Evolutionary conservation across 1,140 invertebrate genomes (phyloP).

Genomic region (Hypothenemus hampei): DNA sequence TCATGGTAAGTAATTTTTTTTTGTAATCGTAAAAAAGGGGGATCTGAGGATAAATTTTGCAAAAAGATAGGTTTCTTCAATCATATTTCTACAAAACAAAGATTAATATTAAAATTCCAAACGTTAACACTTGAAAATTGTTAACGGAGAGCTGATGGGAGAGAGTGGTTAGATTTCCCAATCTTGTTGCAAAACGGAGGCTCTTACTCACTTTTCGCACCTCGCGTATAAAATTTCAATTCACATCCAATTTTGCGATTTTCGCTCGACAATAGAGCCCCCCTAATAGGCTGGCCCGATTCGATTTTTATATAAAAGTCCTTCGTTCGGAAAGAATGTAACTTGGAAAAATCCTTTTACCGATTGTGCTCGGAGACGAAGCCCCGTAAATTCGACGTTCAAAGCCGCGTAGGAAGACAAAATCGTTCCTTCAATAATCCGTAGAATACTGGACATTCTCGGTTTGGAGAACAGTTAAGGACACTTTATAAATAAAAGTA

Average conservation of each 20-base stretch:
- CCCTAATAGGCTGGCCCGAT: slow-evolving; percentile 21
- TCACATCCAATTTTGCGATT: slow-evolving; percentile 36
- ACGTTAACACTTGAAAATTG: too few species aligned
- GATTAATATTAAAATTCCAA: too few species aligned
- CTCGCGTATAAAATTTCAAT: slow-evolving; percentile 35
- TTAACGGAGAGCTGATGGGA: too few species aligned
- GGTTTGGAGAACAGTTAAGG: neutral
- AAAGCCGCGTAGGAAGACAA: neutral
- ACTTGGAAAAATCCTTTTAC: neutral
- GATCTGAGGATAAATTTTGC: too few species aligned
- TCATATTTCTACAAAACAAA: too few species aligned
- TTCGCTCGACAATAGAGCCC: slow-evolving; percentile 31
- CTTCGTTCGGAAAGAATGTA: slow-evolving; percentile 10
- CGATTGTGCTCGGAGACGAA: neutral
- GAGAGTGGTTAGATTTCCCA: too few species aligned
- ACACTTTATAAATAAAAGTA: neutral
- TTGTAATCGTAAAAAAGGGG: too few species aligned
- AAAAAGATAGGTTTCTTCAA: too few species aligned
- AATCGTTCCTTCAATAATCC: neutral
- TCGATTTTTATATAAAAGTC: slow-evolving; percentile 21
- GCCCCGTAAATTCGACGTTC: neutral
- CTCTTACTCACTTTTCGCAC: slow-evolving; percentile 32
- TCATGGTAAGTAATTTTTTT: too few species aligned
- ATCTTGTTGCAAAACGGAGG: too few species aligned
- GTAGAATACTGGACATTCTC: neutral